Percentiles rank a stretch among this genome's conserved stretches.
Conservation (phyloP, 64 coral and sea anemone genomes). For the Exaiptasia diaphana region DNA sequence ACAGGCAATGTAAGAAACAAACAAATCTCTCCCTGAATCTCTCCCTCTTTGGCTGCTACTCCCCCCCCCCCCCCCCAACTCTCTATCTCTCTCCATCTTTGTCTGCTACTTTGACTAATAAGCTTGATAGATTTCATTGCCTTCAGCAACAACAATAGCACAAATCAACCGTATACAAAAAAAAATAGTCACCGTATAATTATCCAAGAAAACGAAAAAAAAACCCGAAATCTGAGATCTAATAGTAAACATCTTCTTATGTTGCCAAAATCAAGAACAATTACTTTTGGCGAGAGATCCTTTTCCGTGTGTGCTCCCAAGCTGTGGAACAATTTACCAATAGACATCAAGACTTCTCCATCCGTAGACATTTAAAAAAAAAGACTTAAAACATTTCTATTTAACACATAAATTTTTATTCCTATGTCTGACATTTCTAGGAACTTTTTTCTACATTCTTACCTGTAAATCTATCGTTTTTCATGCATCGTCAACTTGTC, state of each 20-base stretch:
- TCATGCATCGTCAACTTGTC: too few relatives aligned
- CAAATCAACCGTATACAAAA: too few relatives aligned
- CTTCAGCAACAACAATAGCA: too few relatives aligned
- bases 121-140: too few relatives aligned
- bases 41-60: neutral
- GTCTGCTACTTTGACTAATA: too few relatives aligned
- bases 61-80: too few relatives aligned
- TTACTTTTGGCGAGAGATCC: neutral
- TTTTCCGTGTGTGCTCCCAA: neutral
- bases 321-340: neutral
- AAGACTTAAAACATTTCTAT: neutral
- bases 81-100: too few relatives aligned
- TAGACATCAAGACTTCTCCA: neutral
- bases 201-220: too few relatives aligned
- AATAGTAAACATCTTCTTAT: neutral
- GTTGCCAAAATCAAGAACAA: neutral
- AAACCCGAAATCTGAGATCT: neutral
- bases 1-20: constrained; percentile 41
- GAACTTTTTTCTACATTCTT: neutral
- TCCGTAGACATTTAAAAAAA: neutral
- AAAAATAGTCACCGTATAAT: too few relatives aligned
- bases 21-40: neutral
- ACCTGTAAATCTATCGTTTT: too few relatives aligned
- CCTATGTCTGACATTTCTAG: neutral
- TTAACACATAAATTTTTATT: too few relatives aligned